phyloP scores from a whole-genome alignment of 2,113 vertebrate genomes.

The Donacobius atricapilla region DNA sequence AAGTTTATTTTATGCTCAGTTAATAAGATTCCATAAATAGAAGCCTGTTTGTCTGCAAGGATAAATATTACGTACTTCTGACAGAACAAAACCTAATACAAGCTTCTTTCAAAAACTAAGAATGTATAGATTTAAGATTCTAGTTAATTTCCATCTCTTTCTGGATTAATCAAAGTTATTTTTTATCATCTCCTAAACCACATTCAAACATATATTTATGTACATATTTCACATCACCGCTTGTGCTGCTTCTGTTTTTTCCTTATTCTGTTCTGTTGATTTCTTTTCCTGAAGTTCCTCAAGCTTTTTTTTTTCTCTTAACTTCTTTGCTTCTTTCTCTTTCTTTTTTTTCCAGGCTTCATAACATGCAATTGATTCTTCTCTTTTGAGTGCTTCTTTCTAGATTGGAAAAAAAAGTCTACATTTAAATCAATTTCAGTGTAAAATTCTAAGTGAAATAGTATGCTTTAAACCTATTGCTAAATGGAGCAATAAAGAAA shows the following conservation, averaged over 20 bases:
- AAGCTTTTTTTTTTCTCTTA: slow-evolving; percentile 73
- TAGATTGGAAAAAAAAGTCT: neutral
- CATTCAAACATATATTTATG: neutral
- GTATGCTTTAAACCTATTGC: neutral
- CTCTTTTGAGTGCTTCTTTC: slow-evolving; percentile 77
- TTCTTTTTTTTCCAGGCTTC: slow-evolving; percentile 92
- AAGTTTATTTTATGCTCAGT: neutral
- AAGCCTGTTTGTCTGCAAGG: neutral
- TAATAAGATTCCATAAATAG: neutral
- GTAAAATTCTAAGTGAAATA: neutral
- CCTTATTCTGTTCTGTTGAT: slow-evolving; percentile 73
- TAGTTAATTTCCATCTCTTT: neutral
- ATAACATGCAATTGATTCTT: slow-evolving; percentile 83
- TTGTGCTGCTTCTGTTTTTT: slow-evolving; percentile 76
- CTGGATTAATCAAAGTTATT: neutral
- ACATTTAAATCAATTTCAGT: neutral
- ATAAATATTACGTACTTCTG: neutral
- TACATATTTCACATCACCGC: slow-evolving; percentile 64
- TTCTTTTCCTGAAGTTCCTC: slow-evolving; percentile 71
- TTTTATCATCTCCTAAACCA: neutral
- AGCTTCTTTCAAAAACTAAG: neutral
- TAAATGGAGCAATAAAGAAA: neutral
- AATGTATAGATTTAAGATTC: neutral
- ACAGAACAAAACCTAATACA: neutral
- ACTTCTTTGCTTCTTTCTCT: slow-evolving; percentile 73